Evolutionary conservation across 2,113 vertebrate genomes (phyloP).

Genomic region (Otis tarda): DNA sequence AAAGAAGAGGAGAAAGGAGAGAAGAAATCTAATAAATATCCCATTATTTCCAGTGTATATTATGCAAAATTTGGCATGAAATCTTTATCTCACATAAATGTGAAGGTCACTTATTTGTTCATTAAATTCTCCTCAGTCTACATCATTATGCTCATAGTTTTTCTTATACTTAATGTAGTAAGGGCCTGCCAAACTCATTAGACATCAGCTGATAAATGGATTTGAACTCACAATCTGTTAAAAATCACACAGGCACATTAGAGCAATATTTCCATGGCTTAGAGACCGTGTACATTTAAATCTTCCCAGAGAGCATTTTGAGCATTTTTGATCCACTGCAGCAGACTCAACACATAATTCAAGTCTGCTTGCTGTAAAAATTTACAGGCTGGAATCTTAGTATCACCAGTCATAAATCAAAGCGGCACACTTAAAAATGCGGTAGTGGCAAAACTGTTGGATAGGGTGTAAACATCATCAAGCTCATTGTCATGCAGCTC

Average conservation of each 20-base stretch:
- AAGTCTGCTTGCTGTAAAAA: conserved; percentile 59
- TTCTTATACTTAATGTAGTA: conserved; percentile 54
- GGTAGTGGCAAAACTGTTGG: conserved; percentile 25
- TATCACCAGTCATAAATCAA: conserved; percentile 60
- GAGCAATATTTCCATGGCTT: conserved; percentile 64
- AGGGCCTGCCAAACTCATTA: conserved; percentile 68
- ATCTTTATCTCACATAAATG: conserved; percentile 61
- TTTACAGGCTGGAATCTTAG: conserved; percentile 52
- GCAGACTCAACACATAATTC: conserved; percentile 60
- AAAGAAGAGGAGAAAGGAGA: background rate
- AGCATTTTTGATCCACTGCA: conserved; percentile 51
- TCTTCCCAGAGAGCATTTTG: conserved; percentile 55
- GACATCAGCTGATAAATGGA: conserved; percentile 71
- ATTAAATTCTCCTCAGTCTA: conserved; percentile 70
- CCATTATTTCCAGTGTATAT: background rate
- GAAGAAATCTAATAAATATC: conserved; percentile 42
- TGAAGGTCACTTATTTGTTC: conserved; percentile 65
- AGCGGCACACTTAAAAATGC: conserved; percentile 33
- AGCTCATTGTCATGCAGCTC: background rate
- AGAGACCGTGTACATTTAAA: conserved; percentile 62
- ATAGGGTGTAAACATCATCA: conserved; percentile 35
- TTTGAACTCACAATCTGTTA: conserved; percentile 73
- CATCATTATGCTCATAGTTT: conserved; percentile 53
- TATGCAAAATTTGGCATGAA: conserved; percentile 65
- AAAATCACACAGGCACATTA: conserved; percentile 62